These are phyloP conservation scores for Euzetes globulus DNA, from an alignment of 2,888 invertebrate species.

Conservation along the genomic window DNA sequence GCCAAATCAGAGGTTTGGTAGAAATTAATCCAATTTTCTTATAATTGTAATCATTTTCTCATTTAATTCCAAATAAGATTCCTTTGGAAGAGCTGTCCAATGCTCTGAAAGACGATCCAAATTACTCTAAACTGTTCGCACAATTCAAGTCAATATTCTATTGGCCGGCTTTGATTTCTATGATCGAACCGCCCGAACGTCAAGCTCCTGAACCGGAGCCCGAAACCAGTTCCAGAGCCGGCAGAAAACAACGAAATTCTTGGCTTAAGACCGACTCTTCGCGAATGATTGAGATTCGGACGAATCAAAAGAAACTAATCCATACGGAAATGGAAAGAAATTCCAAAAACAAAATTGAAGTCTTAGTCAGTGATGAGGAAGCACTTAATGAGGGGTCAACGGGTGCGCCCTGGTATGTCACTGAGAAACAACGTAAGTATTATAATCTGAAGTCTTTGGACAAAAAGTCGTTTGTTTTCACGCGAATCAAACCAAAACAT, in stretches of 20 bases:
- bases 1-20: background rate
- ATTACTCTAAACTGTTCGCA: background rate
- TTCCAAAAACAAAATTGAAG: background rate
- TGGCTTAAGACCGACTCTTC: background rate
- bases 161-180: slow-evolving; percentile 27
- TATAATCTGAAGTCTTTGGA: slow-evolving; percentile 1
- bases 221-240: background rate
- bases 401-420: slow-evolving; percentile 6
- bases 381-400: background rate
- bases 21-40: background rate
- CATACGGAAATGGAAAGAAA: background rate
- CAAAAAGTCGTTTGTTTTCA: slow-evolving; percentile 11
- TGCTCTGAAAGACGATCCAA: background rate
- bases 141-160: slow-evolving; percentile 21
- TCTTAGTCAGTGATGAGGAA: background rate
- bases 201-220: background rate
- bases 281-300: slow-evolving; percentile 13
- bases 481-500: background rate
- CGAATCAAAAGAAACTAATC: slow-evolving; percentile 10
- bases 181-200: background rate
- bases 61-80: too few relatives aligned
- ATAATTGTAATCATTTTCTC: background rate
- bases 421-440: background rate
- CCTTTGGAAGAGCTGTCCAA: background rate
- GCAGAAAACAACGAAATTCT: background rate